Conservation (phyloP, 1,140 invertebrate genomes). For the Drosophila tropicalis region DNA sequence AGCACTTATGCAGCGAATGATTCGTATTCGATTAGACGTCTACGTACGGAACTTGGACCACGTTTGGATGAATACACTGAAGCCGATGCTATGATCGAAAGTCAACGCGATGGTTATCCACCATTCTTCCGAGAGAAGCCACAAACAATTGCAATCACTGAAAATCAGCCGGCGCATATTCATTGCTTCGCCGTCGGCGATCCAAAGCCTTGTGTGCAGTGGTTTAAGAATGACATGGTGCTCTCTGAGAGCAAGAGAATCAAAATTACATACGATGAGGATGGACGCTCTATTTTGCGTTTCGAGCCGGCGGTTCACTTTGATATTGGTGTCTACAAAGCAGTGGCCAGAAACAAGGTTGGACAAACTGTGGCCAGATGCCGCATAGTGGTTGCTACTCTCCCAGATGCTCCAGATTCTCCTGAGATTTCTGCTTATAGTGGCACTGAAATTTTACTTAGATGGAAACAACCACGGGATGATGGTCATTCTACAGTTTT, state of each 20-base stretch:
- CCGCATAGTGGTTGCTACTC: slow-evolving; percentile 88
- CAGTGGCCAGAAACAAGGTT: slow-evolving; percentile 94
- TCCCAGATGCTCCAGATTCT: slow-evolving; percentile 93
- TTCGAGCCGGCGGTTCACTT: slow-evolving; percentile 90
- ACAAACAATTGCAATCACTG: slow-evolving; percentile 89
- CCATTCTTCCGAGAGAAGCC: slow-evolving; percentile 94
- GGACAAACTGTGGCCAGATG: slow-evolving; percentile 90
- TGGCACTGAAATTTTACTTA: slow-evolving; percentile 93
- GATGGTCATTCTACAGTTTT: slow-evolving; percentile 93
- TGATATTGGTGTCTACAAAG: slow-evolving; percentile 97
- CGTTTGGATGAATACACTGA: slow-evolving; percentile 92
- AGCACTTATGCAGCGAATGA: slow-evolving; percentile 90
- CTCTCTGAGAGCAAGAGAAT: slow-evolving; percentile 91
- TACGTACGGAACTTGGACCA: slow-evolving; percentile 92
- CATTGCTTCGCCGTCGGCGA: slow-evolving; percentile 94
- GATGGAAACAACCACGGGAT: slow-evolving; percentile 94
- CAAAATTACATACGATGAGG: slow-evolving; percentile 89
- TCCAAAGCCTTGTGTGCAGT: slow-evolving; percentile 95
- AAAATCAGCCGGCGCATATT: slow-evolving; percentile 90
- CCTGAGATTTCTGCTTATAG: slow-evolving; percentile 93
- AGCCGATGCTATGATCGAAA: slow-evolving; percentile 92
- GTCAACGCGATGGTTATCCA: slow-evolving; percentile 90
- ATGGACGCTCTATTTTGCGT: slow-evolving; percentile 90
- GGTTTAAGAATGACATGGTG: slow-evolving; percentile 97
- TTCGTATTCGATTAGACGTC: slow-evolving; percentile 88